Conservation (phyloP, 2,797 vertebrate species). For the Amblyraja radiata region DNA sequence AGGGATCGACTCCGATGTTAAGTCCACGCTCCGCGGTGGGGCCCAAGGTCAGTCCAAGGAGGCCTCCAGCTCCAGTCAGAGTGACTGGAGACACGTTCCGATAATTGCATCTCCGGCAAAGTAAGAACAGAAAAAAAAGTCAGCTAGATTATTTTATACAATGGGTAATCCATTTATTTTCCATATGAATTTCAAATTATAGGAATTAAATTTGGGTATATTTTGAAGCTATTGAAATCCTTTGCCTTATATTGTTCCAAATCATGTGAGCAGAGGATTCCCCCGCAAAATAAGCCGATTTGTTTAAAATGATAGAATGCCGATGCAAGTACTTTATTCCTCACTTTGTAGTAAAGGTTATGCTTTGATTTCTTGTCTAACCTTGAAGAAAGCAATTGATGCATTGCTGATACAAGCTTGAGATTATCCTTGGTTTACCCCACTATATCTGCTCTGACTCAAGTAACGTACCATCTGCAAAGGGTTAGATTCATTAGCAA, state of each 20-base stretch:
- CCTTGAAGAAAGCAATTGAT: not conserved
- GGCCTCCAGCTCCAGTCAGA: no score
- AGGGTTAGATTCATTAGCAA: not conserved
- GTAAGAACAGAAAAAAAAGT: not conserved
- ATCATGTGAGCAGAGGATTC: not conserved
- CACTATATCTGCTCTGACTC: not conserved
- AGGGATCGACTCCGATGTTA: no score
- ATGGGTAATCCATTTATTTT: not conserved
- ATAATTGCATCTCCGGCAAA: no score
- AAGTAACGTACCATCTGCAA: not conserved
- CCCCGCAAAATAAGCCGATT: not conserved
- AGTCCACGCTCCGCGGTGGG: no score
- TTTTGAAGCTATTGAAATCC: not conserved
- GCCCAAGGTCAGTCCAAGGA: no score
- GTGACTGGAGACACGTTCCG: no score
- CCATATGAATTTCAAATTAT: not conserved
- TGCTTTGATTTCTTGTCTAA: conserved; percentile 3
- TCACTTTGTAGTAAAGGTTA: not conserved
- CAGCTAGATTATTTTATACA: not conserved
- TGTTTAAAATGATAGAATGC: not conserved
- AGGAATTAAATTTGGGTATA: not conserved
- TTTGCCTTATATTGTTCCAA: not conserved
- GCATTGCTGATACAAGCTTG: not conserved
- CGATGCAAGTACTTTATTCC: not conserved
- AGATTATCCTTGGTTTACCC: not conserved